phyloP scores from a whole-genome alignment of 2,113 vertebrate species.

The Pachypanchax playfairii region DNA sequence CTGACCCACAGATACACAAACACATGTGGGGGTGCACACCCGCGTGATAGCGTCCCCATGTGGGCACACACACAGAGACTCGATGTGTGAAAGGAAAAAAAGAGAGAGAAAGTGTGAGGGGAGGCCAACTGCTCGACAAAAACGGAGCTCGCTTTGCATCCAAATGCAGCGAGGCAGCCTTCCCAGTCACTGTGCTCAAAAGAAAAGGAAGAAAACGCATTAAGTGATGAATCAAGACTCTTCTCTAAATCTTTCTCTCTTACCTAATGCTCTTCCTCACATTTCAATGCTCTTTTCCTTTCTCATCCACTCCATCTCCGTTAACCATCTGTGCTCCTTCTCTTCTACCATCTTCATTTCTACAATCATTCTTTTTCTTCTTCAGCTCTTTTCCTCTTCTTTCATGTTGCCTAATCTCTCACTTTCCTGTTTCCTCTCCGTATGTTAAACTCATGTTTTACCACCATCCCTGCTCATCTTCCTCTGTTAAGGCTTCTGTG shows the following conservation, averaged over 20 bases:
- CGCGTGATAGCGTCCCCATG: not conserved
- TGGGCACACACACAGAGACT: constrained; percentile 13
- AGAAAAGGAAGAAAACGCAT: constrained; percentile 19
- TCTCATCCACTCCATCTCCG: constrained; percentile 7
- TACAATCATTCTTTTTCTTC: not conserved
- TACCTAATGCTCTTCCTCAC: constrained; percentile 3
- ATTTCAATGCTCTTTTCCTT: not conserved
- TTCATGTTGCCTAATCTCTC: not conserved
- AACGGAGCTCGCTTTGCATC: constrained; percentile 36
- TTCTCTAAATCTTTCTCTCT: not conserved
- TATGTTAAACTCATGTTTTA: not conserved
- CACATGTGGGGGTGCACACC: not conserved
- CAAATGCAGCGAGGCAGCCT: constrained; percentile 31
- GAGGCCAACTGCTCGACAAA: constrained; percentile 40
- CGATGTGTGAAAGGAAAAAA: constrained; percentile 16
- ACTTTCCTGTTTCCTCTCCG: too few relatives aligned
- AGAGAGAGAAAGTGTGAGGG: constrained; percentile 1
- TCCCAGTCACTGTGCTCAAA: constrained; percentile 9
- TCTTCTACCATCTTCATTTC: not conserved
- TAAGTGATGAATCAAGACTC: constrained; percentile 9
- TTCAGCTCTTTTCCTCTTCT: not conserved
- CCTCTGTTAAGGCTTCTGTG: not conserved
- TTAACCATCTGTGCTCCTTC: not conserved
- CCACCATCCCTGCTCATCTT: not conserved
- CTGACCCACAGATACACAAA: constrained; percentile 20